These are phyloP conservation scores for Gandaritis pyraliata DNA, from an alignment of 2,888 invertebrate genomes.

Conservation along the genomic window DNA sequence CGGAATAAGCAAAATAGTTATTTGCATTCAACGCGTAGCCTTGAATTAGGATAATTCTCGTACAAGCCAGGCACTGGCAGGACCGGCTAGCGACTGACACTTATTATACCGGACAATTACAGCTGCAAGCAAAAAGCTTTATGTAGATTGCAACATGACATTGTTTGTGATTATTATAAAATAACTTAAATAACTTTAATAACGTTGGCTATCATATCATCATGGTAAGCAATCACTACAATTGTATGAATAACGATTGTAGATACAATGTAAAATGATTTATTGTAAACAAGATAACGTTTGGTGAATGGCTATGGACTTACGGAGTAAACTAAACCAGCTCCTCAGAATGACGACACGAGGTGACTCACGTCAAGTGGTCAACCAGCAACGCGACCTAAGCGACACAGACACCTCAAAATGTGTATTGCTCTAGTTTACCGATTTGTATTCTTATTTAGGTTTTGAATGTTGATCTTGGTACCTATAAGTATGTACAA, in stretches of 20 bases:
- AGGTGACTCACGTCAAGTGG: constrained; percentile 38
- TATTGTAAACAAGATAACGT: constrained; percentile 28
- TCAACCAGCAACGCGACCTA: neutral
- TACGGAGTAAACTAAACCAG: constrained; percentile 33
- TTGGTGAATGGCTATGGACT: constrained; percentile 20
- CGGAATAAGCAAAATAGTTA: constrained; percentile 33
- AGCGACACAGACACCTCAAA: constrained; percentile 21
- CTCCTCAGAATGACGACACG: constrained; percentile 36
- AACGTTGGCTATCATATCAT: constrained; percentile 56
- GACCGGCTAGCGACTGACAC: constrained; percentile 50
- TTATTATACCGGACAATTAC: constrained; percentile 67
- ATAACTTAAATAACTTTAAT: constrained; percentile 58
- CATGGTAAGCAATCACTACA: constrained; percentile 41
- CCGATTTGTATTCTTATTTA: neutral
- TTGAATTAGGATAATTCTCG: constrained; percentile 70
- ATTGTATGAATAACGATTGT: constrained; percentile 21
- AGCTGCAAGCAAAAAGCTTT: constrained; percentile 60
- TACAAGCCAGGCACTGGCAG: constrained; percentile 45
- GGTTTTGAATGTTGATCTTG: neutral
- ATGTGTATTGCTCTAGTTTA: neutral
- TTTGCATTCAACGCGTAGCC: constrained; percentile 58
- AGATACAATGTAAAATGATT: constrained; percentile 14
- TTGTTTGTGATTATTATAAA: constrained; percentile 57
- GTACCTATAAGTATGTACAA: no score
- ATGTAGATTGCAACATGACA: constrained; percentile 65